phyloP scores from a whole-genome alignment of 64 coral and sea anemone genomes.

The Cladopsammia gracilis region DNA sequence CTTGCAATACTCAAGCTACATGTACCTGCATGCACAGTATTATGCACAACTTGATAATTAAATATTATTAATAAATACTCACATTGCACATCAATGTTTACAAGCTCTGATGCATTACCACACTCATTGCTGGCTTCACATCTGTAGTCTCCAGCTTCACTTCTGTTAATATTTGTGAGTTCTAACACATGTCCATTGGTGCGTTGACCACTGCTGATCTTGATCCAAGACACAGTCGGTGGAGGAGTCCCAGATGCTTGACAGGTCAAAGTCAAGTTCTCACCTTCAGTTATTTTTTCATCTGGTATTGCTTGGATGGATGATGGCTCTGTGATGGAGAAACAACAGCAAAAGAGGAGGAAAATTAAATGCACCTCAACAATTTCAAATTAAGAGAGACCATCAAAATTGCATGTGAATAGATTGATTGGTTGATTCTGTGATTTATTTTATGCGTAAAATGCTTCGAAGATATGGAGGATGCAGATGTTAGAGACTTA shows the following conservation, averaged over 20 bases:
- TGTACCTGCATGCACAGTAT: too few relatives aligned
- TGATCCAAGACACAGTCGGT: not conserved
- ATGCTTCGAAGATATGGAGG: too few relatives aligned
- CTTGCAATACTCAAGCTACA: too few relatives aligned
- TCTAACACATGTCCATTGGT: not conserved
- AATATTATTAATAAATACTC: not conserved
- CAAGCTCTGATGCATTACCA: not conserved
- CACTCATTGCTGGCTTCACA: constrained; percentile 15
- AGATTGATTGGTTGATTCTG: too few relatives aligned
- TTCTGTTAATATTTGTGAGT: not conserved
- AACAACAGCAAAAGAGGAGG: not conserved
- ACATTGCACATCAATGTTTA: constrained; percentile 17
- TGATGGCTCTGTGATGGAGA: not conserved
- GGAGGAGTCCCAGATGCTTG: not conserved
- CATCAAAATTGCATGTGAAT: too few relatives aligned
- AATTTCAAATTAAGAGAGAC: too few relatives aligned
- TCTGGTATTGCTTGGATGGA: not conserved
- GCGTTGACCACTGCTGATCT: not conserved
- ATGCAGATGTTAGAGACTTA: too few relatives aligned
- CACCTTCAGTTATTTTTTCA: not conserved
- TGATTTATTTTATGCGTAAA: too few relatives aligned
- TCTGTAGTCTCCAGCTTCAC: not conserved
- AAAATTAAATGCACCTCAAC: too few relatives aligned
- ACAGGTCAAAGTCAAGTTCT: not conserved
- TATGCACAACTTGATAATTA: too few relatives aligned